Percentiles rank a stretch among this genome's conserved stretches.
Conservation (phyloP, 2,797 vertebrate genomes). For the Falco columbarius region DNA sequence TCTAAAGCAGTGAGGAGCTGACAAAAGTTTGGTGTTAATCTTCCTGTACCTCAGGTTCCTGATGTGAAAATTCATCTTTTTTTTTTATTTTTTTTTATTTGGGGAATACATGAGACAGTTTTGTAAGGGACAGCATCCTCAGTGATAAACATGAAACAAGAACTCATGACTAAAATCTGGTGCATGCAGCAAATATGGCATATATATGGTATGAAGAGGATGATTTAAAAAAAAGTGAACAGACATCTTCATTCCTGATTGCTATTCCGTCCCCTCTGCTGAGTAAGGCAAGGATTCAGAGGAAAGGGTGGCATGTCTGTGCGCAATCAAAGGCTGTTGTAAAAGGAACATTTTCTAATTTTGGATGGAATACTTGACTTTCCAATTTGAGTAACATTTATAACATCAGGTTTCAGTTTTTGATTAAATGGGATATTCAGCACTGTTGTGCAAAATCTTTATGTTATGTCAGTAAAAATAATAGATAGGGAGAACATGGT, state of each 20-base stretch:
- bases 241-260: background rate
- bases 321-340: slow-evolving; percentile 11
- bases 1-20: background rate
- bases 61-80: background rate
- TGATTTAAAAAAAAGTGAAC: background rate
- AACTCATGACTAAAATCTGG: background rate
- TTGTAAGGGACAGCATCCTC: background rate
- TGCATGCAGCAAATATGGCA: background rate
- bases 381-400: background rate
- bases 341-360: slow-evolving; percentile 24
- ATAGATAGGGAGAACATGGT: background rate
- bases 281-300: background rate
- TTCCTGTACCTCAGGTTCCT: background rate
- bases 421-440: background rate
- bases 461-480: background rate
- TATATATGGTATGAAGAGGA: background rate
- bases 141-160: background rate
- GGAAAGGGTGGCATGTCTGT: background rate
- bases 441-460: background rate
- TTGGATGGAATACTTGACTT: slow-evolving; percentile 15
- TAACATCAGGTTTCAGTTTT: background rate
- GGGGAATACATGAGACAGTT: background rate
- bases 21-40: background rate
- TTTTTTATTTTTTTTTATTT: background rate
- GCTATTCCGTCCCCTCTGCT: background rate